Base-by-base conservation (phyloP, 2,113 vertebrate species). In the Mungos mungo region DNA sequence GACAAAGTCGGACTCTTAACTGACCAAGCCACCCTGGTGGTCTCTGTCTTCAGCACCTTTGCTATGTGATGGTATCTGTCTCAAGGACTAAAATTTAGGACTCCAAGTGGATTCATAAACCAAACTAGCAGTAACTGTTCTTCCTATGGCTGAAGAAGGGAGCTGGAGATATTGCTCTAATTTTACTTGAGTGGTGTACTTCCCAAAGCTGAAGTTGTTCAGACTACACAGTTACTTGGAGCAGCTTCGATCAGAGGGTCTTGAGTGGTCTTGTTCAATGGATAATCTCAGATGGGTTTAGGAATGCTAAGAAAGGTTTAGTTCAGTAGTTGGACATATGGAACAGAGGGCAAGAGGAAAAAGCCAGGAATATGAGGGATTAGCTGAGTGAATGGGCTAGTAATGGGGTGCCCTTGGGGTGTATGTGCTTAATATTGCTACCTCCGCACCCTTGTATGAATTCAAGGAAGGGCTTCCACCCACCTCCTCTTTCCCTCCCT, bases 71-170 rank as follows among this genome's bases (percentile, higher is more conserved):
- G 41, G 2, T 14, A 3, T 94, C 63, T 35, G 38, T 41, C 38
- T 47, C 38, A 65, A 93, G 52, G 45, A 57, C 52, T 52, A 82
- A 31, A 90, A 80, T 31, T 65, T 50, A 52, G n/a, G 74, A 82
- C 7, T 90, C 38, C 54, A 68, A 60, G 65, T 50, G 74, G 69
- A 90, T 18, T 29, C 21, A 0, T 45, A 63, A 91, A 21, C 23
- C 41, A 54, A n/a, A 45, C 50, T n/a, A 3, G 3, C 7, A 9
- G 69, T 2, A 0, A 8, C 25, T 14, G 0, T 31, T 63, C 38
- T 31, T 88, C 33, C 27, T 66, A 47, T 68, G 38, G 19, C n/a
- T 31, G 65, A 77, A 82, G 60, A 87, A 86, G 41, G n/a, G 52
- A n/a, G 29, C 31, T 77, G 52, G 84, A 50, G 31, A 12, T 35